A percentile compares a stretch with the other conserved stretches of the same genome.
Evolutionary conservation across 92 coral and sea anemone genomes (phyloP).

Genomic region (Epizoanthus fatuus): DNA sequence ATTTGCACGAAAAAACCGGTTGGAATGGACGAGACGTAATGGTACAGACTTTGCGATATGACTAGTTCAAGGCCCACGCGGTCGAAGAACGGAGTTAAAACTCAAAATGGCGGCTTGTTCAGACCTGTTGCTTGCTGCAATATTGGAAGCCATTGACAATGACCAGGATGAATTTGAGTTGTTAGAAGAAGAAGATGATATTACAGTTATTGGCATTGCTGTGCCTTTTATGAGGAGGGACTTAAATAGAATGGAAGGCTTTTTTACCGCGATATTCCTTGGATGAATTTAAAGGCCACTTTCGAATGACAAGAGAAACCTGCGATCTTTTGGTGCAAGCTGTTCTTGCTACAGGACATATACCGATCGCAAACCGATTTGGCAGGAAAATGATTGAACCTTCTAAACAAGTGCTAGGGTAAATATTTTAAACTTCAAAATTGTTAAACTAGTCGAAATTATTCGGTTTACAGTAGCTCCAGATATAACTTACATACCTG

Average conservation of each 20-base stretch:
- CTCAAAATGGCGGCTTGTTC: slow-evolving; percentile 6
- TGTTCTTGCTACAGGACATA: slow-evolving; percentile 7
- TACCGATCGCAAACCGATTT: slow-evolving; percentile 13
- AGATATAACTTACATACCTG: too few species aligned
- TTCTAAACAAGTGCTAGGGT: slow-evolving; percentile 28
- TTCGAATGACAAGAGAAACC: slow-evolving; percentile 29
- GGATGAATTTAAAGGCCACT: slow-evolving; percentile 29
- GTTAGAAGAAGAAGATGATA: slow-evolving; percentile 13
- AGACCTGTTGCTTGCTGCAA: neutral
- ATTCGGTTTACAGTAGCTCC: too few species aligned
- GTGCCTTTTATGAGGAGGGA: slow-evolving; percentile 18
- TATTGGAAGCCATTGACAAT: slow-evolving; percentile 11
- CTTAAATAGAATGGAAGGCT: slow-evolving; percentile 10
- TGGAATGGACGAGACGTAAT: neutral
- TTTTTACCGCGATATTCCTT: slow-evolving; percentile 5
- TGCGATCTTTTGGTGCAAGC: slow-evolving; percentile 2
- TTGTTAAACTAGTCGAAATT: too few species aligned
- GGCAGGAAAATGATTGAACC: slow-evolving; percentile 35
- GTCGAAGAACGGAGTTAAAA: slow-evolving; percentile 11
- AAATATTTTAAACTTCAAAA: too few species aligned
- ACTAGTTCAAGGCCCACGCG: slow-evolving; percentile 16
- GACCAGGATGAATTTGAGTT: neutral
- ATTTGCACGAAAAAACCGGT: too few species aligned
- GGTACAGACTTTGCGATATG: neutral
- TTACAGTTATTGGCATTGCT: neutral